Evolutionary conservation across 2,113 vertebrate species (phyloP), one percentile per base, ranked within the genome.

Genomic region (Passer montanus): DNA sequence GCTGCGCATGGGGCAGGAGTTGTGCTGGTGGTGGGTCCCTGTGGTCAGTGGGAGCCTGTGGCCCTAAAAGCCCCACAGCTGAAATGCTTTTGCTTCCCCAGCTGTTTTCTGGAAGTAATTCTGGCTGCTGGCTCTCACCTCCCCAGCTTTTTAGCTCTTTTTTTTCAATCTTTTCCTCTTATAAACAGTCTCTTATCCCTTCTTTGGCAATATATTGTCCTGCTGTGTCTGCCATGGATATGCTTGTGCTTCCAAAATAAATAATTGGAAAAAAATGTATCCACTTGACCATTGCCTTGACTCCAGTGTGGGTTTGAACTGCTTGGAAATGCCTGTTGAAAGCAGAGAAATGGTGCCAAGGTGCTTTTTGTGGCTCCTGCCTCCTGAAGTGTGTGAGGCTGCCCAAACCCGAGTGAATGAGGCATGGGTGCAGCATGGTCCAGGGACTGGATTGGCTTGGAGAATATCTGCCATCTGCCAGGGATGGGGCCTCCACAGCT

Each of bases 161-260:
- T 69, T 73, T 74, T 84, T 4, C 70, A 86, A 69, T 23, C 23
- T 80, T 85, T 90, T 86, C 39, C 39, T 93, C 49, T 73, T 80
- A 80, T 60, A 81, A 95, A 59, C 85, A 90, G 41, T 74, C 77
- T 85, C 80, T 80, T 88, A 88, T 77, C 88, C 78, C 7, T 84
- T 66, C 88, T 69, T 83, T 93, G 88, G 85, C 64, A 43, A 28
- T 55, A 33, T 26, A 66, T 70, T 78, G 49, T 82, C 62, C 53
- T 0, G 1, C 87, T 94, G 37, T 66, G 82, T n/a, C 75, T 90
- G 85, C 92, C 77, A 49, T 53, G 33, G 55, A 46, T 90, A 47
- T 50, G 30, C 11, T 70, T 55, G 10, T 69, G 79, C 68, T 94
- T 93, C 92, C 96, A 95, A 90, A 84, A 80, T 12, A 96, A 93